Evolutionary conservation across 2,888 invertebrate genomes (phyloP).

Genomic region (Micoletzkya japonica): DNA sequence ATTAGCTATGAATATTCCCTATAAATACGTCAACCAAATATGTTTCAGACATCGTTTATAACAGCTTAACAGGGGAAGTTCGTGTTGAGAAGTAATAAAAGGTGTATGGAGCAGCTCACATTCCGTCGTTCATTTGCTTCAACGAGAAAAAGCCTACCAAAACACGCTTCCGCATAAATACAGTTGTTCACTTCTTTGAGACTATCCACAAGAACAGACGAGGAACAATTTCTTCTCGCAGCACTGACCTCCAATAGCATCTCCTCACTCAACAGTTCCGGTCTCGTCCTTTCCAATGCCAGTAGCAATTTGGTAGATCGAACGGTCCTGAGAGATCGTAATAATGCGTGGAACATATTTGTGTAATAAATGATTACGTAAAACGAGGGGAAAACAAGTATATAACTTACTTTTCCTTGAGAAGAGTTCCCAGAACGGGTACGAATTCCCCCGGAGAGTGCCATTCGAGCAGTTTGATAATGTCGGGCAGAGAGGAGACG

Average conservation of each 20-base stretch:
- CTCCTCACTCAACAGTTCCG: constrained; percentile 7
- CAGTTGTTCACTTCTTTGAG: too few relatives aligned
- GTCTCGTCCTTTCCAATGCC: not conserved
- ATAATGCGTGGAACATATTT: not conserved
- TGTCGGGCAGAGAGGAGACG: constrained; percentile 18
- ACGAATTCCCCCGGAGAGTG: constrained; percentile 11
- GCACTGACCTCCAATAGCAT: constrained; percentile 15
- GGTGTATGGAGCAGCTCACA: not conserved
- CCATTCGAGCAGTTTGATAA: constrained; percentile 20
- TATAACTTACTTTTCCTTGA: not conserved
- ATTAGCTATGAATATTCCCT: too few relatives aligned
- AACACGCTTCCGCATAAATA: not conserved
- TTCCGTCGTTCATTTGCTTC: too few relatives aligned
- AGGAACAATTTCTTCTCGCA: too few relatives aligned
- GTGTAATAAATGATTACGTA: too few relatives aligned
- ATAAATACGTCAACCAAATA: too few relatives aligned
- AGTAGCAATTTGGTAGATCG: constrained; percentile 4
- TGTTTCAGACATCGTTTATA: too few relatives aligned
- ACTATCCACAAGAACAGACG: too few relatives aligned
- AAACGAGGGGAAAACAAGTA: too few relatives aligned
- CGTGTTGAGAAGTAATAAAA: not conserved
- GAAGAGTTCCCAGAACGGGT: not conserved
- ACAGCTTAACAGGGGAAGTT: not conserved
- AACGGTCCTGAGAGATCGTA: not conserved
- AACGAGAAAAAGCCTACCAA: not conserved